Conservation (phyloP, 2,888 invertebrate genomes). For the Taphrorychus bicolor region DNA sequence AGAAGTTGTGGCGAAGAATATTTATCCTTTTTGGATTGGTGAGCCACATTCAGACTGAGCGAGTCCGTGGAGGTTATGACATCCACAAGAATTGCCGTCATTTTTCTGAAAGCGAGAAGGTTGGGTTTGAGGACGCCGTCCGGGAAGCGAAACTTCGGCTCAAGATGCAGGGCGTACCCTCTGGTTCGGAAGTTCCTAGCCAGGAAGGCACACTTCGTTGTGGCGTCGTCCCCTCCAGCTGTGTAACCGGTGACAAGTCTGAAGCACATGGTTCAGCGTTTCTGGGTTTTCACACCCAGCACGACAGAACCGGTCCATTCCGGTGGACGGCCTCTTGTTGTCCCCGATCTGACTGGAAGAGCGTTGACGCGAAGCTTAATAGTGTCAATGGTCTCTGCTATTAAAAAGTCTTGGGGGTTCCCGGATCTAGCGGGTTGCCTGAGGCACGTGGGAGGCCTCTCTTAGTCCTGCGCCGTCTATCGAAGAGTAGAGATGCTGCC, state of each 20-base stretch:
- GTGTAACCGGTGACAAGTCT: neutral
- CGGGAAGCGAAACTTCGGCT: neutral
- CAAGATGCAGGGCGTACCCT: too few relatives aligned
- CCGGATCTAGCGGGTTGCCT: constrained; percentile 8
- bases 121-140: neutral
- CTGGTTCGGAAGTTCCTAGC: neutral
- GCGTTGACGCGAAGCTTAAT: constrained; percentile 25
- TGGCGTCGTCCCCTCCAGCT: neutral
- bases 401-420: neutral
- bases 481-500: neutral
- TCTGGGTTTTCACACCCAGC: constrained; percentile 4
- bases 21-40: neutral
- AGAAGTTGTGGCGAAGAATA: neutral
- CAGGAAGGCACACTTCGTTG: neutral
- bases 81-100: neutral
- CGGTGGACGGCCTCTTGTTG: constrained; percentile 12
- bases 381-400: constrained; percentile 6
- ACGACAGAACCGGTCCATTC: constrained; percentile 7
- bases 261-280: constrained; percentile 8
- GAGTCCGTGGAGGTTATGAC: neutral
- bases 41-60: neutral
- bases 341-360: constrained; percentile 16
- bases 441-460: neutral
- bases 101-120: neutral
- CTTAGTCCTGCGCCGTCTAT: constrained; percentile 9